Evolutionary conservation across 2,113 vertebrate genomes (phyloP).

Genomic region (Marcusenius ussheri): DNA sequence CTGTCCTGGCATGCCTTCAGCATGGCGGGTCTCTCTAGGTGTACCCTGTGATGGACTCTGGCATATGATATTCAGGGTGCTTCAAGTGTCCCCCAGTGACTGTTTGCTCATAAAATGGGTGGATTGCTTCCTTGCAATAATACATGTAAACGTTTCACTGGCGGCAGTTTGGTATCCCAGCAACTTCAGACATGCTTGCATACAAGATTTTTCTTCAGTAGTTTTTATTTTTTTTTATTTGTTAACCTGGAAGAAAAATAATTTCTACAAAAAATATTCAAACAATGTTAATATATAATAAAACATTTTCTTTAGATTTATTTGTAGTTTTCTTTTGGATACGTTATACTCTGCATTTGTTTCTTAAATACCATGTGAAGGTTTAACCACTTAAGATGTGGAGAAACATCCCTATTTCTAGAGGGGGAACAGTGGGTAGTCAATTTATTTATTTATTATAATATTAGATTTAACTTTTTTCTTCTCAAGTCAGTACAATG

Average conservation of each 20-base stretch:
- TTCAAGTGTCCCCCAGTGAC: neutral
- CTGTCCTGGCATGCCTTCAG: neutral
- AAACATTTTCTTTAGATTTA: constrained; percentile 51
- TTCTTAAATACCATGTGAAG: constrained; percentile 59
- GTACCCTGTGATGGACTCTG: neutral
- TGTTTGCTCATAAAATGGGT: neutral
- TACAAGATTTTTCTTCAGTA: constrained; percentile 1
- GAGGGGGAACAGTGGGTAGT: constrained; percentile 57
- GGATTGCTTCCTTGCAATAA: neutral
- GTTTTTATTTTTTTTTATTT: constrained; percentile 34
- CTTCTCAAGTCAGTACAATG: constrained; percentile 53
- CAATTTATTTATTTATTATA: constrained; percentile 35
- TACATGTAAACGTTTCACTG: neutral
- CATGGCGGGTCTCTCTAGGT: neutral
- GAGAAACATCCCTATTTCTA: constrained; percentile 58
- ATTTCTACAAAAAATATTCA: constrained; percentile 72
- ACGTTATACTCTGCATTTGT: constrained; percentile 42
- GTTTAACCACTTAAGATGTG: constrained; percentile 60
- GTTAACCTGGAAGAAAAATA: constrained; percentile 66
- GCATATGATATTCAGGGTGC: neutral
- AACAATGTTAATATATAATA: constrained; percentile 63
- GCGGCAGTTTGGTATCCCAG: neutral
- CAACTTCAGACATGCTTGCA: neutral
- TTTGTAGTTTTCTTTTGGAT: constrained; percentile 45
- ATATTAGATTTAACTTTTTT: neutral